phyloP scores from a whole-genome alignment of 1,140 invertebrate genomes.

The Cyphomyrmex costatus region DNA sequence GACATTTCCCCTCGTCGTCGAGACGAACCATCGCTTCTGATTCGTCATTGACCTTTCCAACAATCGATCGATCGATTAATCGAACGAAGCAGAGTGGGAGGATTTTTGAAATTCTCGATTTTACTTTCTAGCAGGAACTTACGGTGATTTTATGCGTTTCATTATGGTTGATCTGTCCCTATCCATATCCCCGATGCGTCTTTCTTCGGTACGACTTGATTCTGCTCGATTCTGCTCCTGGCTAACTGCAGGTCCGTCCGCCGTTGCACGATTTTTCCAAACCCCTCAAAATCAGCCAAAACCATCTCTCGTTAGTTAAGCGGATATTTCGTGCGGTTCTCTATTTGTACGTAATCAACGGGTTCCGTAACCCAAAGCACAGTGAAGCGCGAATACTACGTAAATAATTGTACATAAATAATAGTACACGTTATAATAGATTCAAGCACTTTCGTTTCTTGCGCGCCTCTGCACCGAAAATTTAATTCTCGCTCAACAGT shows the following conservation, averaged over 20 bases:
- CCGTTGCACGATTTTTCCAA: constrained; percentile 21
- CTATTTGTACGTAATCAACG: not conserved
- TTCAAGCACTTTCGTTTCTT: not conserved
- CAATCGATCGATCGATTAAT: not conserved
- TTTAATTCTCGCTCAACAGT: not conserved
- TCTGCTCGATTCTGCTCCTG: constrained; percentile 22
- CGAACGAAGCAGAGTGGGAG: not conserved
- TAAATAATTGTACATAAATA: not conserved
- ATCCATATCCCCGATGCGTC: too few species aligned
- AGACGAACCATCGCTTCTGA: too few species aligned
- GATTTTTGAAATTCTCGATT: not conserved
- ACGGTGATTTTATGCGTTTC: too few species aligned
- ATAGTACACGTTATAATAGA: not conserved
- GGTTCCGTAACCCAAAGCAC: not conserved
- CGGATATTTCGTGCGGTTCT: not conserved
- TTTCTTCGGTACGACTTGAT: constrained; percentile 25
- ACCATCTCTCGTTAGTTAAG: not conserved
- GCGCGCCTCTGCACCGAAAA: not conserved
- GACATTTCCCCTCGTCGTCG: not conserved
- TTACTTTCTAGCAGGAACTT: constrained; percentile 75
- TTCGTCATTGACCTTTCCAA: too few species aligned
- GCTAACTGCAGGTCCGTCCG: not conserved
- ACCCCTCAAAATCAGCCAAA: not conserved
- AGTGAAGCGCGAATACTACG: not conserved
- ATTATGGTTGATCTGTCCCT: too few species aligned